Base-by-base conservation (phyloP, 2,797 vertebrate species). In the Merluccius polli region DNA sequence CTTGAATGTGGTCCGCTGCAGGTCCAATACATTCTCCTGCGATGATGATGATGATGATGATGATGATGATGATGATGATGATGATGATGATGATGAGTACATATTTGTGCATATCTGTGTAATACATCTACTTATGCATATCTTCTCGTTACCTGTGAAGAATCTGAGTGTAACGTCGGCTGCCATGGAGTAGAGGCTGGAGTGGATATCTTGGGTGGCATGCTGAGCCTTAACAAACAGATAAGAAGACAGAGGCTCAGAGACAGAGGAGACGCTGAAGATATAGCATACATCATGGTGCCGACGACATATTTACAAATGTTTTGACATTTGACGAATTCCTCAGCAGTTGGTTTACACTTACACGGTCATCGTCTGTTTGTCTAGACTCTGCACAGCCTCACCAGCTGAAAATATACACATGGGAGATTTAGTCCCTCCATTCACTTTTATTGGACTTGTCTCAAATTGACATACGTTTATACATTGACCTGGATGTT, bases 331-430 rank as follows among this genome's bases (percentile, higher is more conserved):
- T n/a, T n/a, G n/a, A 59, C 76, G 81, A 83, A 78, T 82, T 78
- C 70, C 68, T 80, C 63, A 32, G 72, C 71, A 79, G 82, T 72
- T 73, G 27, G 24, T 41, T 69, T n/a, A 35, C 65, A 82, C 90
- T 90, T 78, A 93, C 92, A 88, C 73, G 70, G 87, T 89, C 72
- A 74, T 63, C 27, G 79, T 86, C 63, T 77, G 80, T 75, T 78
- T 86, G 32, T 89, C 85, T 75, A 77, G 31, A 70, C 74, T 84
- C 68, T 79, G 85, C n/a, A 73, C 32, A 18, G 44, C 13, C 71
- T 79, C 72, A 33, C 7, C 35, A 16, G 71, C 92, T 93, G 81
- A 5, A 80, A 82, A 83, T 2, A 83, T 38, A 88, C 27, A 72
- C 2, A 71, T 1, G 11, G 68, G 74, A 48, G 30, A 8, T 77